Conservation (phyloP, 2,113 vertebrate genomes). For the Silurus glanis region DNA sequence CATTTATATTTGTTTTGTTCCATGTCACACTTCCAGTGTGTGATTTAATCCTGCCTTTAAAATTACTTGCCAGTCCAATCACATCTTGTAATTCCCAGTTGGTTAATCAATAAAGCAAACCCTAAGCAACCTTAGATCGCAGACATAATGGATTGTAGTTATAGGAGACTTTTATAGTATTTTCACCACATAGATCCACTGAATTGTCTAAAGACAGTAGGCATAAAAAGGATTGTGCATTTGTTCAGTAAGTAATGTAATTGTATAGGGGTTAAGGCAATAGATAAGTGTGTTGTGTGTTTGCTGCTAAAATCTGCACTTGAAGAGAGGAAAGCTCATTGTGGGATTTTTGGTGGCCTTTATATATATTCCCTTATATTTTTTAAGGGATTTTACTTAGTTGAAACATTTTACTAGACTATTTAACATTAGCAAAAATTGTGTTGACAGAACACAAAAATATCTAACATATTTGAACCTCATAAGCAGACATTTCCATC, state of each 20-base stretch:
- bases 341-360: neutral
- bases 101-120: neutral
- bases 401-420: neutral
- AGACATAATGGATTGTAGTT: neutral
- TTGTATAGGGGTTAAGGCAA: constrained; percentile 3
- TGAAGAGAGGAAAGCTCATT: constrained; percentile 32
- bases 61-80: neutral
- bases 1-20: neutral
- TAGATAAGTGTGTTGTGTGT: constrained; percentile 15
- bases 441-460: neutral
- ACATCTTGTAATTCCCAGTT: neutral
- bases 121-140: neutral
- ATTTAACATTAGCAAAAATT: neutral
- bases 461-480: neutral
- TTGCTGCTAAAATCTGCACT: constrained; percentile 20
- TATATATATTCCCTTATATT: too few relatives aligned
- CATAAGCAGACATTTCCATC: constrained; percentile 17
- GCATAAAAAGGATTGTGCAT: constrained; percentile 31
- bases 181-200: neutral
- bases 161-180: neutral
- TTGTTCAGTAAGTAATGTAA: constrained; percentile 2
- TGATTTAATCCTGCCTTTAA: neutral
- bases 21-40: neutral
- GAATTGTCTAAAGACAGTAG: neutral
- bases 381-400: neutral